Conservation (phyloP, 1,140 invertebrate species). For the Hyphantria cunea region DNA sequence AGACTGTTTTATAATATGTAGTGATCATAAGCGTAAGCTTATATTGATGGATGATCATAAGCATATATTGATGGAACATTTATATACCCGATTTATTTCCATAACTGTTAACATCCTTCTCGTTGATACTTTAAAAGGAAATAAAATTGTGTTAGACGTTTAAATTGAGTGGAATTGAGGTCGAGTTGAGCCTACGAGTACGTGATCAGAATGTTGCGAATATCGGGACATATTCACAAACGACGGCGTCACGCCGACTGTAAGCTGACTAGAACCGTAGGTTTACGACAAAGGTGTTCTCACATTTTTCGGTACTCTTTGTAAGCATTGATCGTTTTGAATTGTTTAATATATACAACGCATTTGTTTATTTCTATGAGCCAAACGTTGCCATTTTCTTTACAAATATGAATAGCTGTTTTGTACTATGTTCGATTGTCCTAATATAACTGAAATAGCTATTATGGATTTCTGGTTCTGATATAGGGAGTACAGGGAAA, state of each 20-base stretch:
- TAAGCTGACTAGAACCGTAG: conserved; percentile 8
- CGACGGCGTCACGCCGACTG: neutral
- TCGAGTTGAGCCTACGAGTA: conserved; percentile 32
- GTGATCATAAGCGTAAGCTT: no score
- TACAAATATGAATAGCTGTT: no score
- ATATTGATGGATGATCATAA: no score
- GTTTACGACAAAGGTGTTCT: conserved; percentile 33
- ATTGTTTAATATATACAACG: conserved; percentile 19
- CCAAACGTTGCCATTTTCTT: conserved; percentile 4
- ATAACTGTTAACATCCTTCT: conserved; percentile 6
- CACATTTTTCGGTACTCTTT: conserved; percentile 30
- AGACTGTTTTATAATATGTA: no score
- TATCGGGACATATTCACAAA: conserved; percentile 24
- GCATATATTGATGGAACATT: no score
- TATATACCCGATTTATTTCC: conserved; percentile 8
- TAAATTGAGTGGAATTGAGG: conserved; percentile 38
- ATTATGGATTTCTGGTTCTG: no score
- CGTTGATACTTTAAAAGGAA: conserved; percentile 29
- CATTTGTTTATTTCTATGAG: conserved; percentile 7
- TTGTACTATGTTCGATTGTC: no score
- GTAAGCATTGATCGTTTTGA: conserved; percentile 31
- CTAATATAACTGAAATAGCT: no score
- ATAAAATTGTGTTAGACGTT: conserved; percentile 33
- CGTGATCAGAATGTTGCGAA: conserved; percentile 31
- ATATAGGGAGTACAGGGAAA: no score